Percentiles rank a stretch among this genome's conserved stretches.
phyloP scores from a whole-genome alignment of 2,113 vertebrate genomes.

The Eira barbara region DNA sequence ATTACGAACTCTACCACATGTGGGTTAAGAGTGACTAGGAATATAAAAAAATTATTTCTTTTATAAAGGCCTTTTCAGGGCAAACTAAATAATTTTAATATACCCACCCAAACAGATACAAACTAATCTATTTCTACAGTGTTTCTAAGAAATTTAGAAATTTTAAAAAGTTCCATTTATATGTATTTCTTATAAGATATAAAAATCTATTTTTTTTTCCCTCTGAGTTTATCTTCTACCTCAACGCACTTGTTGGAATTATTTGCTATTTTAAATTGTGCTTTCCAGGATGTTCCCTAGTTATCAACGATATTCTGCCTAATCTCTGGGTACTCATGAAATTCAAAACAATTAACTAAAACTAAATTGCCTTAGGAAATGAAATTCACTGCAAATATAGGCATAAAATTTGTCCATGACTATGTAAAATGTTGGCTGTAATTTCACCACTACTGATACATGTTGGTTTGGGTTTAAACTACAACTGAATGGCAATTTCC shows the following conservation, averaged over 20 bases:
- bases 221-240: neutral
- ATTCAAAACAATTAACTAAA: neutral
- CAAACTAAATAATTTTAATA: neutral
- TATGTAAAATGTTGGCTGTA: neutral
- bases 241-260: neutral
- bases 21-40: neutral
- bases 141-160: neutral
- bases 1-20: neutral
- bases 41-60: neutral
- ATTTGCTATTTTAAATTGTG: neutral
- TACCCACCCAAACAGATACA: neutral
- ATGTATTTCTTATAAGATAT: neutral
- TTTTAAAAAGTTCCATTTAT: neutral
- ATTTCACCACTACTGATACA: neutral
- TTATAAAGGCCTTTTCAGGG: neutral
- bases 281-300: neutral
- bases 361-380: neutral
- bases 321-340: neutral
- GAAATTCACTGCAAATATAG: neutral
- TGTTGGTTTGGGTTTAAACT: neutral
- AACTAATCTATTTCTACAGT: neutral
- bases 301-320: neutral
- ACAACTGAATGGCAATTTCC: neutral
- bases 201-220: neutral
- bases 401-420: neutral